Evolutionary conservation across 2,888 invertebrate species (phyloP), one percentile per base, ranked within the genome.

Genomic region (Heterodera filipjevi): DNA sequence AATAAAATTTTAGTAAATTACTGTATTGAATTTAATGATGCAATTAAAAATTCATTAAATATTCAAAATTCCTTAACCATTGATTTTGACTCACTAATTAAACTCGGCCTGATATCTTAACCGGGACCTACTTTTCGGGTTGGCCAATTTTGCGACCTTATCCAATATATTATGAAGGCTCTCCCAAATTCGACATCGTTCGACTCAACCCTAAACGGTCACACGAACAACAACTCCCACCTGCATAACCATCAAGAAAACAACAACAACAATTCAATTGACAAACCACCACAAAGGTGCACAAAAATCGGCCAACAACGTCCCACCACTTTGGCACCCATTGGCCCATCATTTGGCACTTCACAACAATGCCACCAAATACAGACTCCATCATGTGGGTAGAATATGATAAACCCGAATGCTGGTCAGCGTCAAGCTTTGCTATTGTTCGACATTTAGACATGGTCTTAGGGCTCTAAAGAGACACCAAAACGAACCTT

Each of bases 191-290:
- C 74, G 33, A 22, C 46, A 10, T 74, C 74, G 19, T 74, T 27
- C 39, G 74, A 74, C 46, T 74, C 46, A 39, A 59, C 39, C 6
- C 53, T 74, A 32, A n/a, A 12, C 5, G 74, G 46, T 14, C 73
- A 46, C 33, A 10, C 33, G 22, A 44, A 19, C 33, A 16, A 16
- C 16, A 73, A 73, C 30, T n/a, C 44, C 30, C 12, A 10, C 73
- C 33, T 19, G 33, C 39, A 39, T 1, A 12, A n/a, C n/a, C n/a
- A 39, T 70, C 44, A 5, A 12, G 44, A 44, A 5, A 44, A 49
- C 49, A 27, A 22, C 33, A 68, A 33, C 68, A 68, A 33, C 68
- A 68, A 22, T 68, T 68, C 68, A 8, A 68, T 68, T 32, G 68
- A 68, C 22, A 68, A 68, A 35, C 68, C 59, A n/a, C 59, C 59